Conservation (phyloP, 2,888 invertebrate species). For the Nemoura dubitans region DNA sequence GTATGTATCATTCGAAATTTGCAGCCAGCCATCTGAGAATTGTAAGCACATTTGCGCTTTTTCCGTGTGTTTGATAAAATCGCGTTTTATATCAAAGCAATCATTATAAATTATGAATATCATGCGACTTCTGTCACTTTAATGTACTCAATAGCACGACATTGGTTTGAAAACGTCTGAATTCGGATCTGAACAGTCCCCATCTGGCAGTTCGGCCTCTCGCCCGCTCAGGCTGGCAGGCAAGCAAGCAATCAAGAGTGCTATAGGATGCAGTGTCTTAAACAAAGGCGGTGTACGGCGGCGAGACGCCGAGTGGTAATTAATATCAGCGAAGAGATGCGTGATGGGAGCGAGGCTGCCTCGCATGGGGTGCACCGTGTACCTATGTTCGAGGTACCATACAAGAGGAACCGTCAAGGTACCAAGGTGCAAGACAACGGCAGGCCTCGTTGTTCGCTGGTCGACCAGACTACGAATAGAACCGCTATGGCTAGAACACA, state of each 20-base stretch:
- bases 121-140: too few species aligned
- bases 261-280: conserved; percentile 45
- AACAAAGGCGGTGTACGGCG: conserved; percentile 47
- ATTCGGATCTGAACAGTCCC: background rate
- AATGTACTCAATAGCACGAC: too few species aligned
- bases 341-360: conserved; percentile 9
- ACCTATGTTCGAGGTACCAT: too few species aligned
- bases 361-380: conserved; percentile 25
- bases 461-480: background rate
- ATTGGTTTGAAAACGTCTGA: too few species aligned
- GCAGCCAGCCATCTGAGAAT: background rate
- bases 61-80: too few species aligned
- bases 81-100: too few species aligned
- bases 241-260: conserved; percentile 44
- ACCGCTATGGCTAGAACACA: background rate
- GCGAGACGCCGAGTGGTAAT: conserved; percentile 44
- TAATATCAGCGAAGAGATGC: conserved; percentile 48
- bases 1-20: background rate
- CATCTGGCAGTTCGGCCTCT: background rate
- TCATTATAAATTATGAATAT: too few species aligned
- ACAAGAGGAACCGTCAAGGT: background rate
- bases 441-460: background rate
- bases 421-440: background rate
- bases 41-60: too few species aligned
- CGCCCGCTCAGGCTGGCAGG: background rate